A percentile compares a stretch with the other conserved stretches of the same genome.
Conservation (phyloP, 1,140 invertebrate species). For the Drosophila paulistorum region DNA sequence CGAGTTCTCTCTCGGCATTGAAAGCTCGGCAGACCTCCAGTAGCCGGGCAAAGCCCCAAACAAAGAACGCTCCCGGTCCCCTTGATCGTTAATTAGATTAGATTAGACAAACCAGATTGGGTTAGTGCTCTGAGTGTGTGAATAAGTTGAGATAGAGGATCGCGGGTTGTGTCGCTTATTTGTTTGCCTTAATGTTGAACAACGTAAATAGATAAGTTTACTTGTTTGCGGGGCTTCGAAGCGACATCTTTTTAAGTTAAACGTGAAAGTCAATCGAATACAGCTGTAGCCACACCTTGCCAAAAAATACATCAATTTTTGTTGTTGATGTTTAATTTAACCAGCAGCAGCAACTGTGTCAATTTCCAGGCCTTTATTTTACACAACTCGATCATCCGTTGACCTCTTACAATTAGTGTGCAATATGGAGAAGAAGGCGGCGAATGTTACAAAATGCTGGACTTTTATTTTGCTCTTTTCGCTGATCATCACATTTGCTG, state of each 20-base stretch:
- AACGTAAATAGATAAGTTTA: constrained; percentile 1
- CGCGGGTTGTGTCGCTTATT: constrained; percentile 23
- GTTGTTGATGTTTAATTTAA: background rate
- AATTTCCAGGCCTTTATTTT: background rate
- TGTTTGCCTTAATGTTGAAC: constrained; percentile 12
- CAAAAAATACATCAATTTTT: background rate
- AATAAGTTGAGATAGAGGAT: constrained; percentile 4
- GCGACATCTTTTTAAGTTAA: background rate
- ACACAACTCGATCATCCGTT: background rate
- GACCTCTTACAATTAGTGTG: no score
- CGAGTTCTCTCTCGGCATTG: background rate
- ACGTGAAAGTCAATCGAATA: background rate
- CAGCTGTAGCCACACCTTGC: background rate
- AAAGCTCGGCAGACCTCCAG: background rate
- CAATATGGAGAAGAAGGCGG: no score
- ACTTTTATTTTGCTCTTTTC: constrained; percentile 44
- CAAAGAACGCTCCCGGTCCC: constrained; percentile 32
- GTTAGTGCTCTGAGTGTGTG: constrained; percentile 25
- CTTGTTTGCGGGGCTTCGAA: background rate
- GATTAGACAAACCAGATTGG: constrained; percentile 66
- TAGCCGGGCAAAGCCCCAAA: background rate
- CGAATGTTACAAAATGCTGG: constrained; percentile 38
- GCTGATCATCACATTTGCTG: constrained; percentile 39
- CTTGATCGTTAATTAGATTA: constrained; percentile 62
- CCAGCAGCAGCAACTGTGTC: background rate